phyloP scores from a whole-genome alignment of 2,797 vertebrate genomes.

The Chelon labrosus region DNA sequence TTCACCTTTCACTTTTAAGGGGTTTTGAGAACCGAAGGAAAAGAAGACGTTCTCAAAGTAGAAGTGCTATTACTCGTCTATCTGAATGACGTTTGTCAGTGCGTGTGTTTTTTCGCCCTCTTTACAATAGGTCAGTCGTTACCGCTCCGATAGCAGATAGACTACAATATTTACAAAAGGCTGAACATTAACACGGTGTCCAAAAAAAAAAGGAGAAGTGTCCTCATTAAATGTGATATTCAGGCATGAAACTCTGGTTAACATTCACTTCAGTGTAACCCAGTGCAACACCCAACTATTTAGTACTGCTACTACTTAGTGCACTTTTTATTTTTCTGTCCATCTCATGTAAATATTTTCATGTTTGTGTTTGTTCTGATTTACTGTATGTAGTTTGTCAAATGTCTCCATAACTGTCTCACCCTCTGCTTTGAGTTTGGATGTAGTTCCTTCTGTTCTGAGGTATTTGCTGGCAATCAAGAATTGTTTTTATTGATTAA shows the following conservation, averaged over 20 bases:
- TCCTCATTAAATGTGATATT: constrained; percentile 77
- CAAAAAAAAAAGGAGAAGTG: constrained; percentile 65
- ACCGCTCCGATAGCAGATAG: constrained; percentile 70
- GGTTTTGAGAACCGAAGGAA: constrained; percentile 62
- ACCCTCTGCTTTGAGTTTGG: constrained; percentile 83
- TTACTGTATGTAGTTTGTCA: constrained; percentile 77
- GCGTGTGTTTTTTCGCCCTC: constrained; percentile 58
- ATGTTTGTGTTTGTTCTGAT: constrained; percentile 83
- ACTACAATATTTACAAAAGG: constrained; percentile 68
- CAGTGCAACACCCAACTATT: constrained; percentile 74
- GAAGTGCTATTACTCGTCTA: constrained; percentile 83
- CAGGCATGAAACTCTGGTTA: constrained; percentile 82
- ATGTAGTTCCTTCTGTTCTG: constrained; percentile 82
- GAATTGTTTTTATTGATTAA: constrained; percentile 90
- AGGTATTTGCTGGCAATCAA: constrained; percentile 89
- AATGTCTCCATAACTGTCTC: constrained; percentile 78
- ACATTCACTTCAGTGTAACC: constrained; percentile 81
- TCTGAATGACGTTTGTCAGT: constrained; percentile 76
- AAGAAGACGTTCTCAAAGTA: constrained; percentile 69
- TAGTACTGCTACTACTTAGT: constrained; percentile 83
- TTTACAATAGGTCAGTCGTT: constrained; percentile 57
- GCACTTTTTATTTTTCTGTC: constrained; percentile 82
- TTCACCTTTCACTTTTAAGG: constrained; percentile 69
- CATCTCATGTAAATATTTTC: constrained; percentile 87
- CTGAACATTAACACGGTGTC: constrained; percentile 73